Base-by-base conservation (phyloP, 2,797 vertebrate genomes). In the Siniperca obscura region DNA sequence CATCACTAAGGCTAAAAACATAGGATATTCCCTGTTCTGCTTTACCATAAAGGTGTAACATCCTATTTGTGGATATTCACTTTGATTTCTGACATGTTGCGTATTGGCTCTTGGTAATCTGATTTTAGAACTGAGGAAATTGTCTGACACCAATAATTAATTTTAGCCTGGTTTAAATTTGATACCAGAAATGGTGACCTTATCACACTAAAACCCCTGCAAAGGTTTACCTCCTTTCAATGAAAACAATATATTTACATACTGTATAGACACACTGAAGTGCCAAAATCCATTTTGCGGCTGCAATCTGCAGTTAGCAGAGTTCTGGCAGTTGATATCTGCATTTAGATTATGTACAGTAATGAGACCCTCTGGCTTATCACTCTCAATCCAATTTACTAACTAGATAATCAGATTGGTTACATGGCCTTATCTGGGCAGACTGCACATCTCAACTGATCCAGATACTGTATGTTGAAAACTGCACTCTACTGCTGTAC, bases 331-430 rank as follows among this genome's bases (percentile, higher is more conserved):
- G 60, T 66, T 68, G 65, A 80, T 86, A 77, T 79, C 60, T 73
- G 57, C 57, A 74, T 78, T 75, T 76, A 82, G 65, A 86, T 78
- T 42, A 84, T 71, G 59, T 65, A 40, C 48, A 72, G 50, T 85
- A 65, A 78, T 81, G 52, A 77, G 48, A 80, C 57, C 78, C 74
- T 68, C 66, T 61, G 70, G 78, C 74, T 86, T 85, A 81, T 87
- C 76, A 60, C 57, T 53, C 79, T 68, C 52, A 83, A 89, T 89
- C 81, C 78, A 91, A 85, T 90, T 90, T 76, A 75, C 70, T 57
- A 60, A 78, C 76, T 44, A 70, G 55, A 86, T 89, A 86, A 91
- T 92, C 22, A 81, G 61, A 89, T 86, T 82, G 65, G 65, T 84
- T 74, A 59, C 62, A 76, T 48, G 80, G 57, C 50, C 53, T 86